Percentiles rank a stretch among this genome's conserved stretches.
These are phyloP conservation scores for Meteorus sp. DNA, from an alignment of 1,140 invertebrate genomes.

Conservation along the genomic window DNA sequence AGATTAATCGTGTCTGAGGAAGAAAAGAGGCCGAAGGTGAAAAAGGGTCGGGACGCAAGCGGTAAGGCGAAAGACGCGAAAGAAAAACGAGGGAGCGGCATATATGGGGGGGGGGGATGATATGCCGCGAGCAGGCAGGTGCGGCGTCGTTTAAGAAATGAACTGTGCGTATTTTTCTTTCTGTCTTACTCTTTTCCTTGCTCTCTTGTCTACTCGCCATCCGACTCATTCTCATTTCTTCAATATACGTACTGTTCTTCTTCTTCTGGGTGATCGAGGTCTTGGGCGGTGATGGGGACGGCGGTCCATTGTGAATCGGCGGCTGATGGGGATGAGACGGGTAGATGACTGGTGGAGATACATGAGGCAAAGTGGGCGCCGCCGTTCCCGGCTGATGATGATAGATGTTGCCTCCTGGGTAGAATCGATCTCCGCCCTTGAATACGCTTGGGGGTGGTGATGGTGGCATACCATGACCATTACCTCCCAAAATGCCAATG, in stretches of 20 bases:
- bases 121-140: constrained; percentile 14
- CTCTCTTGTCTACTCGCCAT: neutral
- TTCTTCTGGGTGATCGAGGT: constrained; percentile 57
- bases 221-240: neutral
- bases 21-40: constrained; percentile 24
- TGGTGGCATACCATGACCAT: constrained; percentile 55
- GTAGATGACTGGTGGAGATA: constrained; percentile 58
- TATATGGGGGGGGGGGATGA: neutral
- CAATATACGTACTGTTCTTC: constrained; percentile 56
- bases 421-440: constrained; percentile 53
- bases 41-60: constrained; percentile 17
- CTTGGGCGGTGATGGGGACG: constrained; percentile 53
- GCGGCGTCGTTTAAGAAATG: constrained; percentile 7
- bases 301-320: constrained; percentile 48
- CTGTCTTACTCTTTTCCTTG: too few relatives aligned
- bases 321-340: constrained; percentile 52
- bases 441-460: constrained; percentile 55
- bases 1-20: constrained; percentile 15
- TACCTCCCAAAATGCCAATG: constrained; percentile 55
- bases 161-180: too few relatives aligned
- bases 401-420: constrained; percentile 51
- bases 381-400: constrained; percentile 57
- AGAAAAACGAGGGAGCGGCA: constrained; percentile 9
- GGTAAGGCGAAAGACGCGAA: constrained; percentile 11
- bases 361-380: constrained; percentile 57